Evolutionary conservation across 2,888 invertebrate species (phyloP), one percentile per base, ranked within the genome.

Genomic region (Diarsia mendica): DNA sequence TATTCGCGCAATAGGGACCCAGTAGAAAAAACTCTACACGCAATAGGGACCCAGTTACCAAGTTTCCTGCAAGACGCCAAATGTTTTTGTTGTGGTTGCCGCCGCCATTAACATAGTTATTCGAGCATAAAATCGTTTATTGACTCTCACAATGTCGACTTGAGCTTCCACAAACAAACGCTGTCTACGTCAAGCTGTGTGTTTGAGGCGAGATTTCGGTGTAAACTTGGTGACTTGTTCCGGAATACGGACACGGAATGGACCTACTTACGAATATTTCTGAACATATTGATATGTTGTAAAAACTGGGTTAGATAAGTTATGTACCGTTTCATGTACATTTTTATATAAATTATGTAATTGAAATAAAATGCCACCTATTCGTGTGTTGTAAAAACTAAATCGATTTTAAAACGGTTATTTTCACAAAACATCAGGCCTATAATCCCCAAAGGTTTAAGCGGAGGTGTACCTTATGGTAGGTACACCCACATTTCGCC

Each of bases 101-200:
- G 78, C 84, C 85, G 85, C 89, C 87, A 95, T 95, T 95, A 94
- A 86, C 94, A 95, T 94, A 94, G 92, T 94, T 93, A 93, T 93
- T 94, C 92, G 89, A 90, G 92, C 94, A 91, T 94, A 89, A 93
- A 94, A 94, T 92, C 90, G 91, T 92, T 93, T 93, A 92, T 93
- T 93, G 92, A 93, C 92, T 91, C 87, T 88, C 84, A 88, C 82
- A 88, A 88, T 89, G 87, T 88, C 87, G 85, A 87, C 83, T 87
- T 83, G 87, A 86, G 87, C 87, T 88, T 88, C 86, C 84, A 86
- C 86, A 90, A 89, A 89, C 83, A 88, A 84, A 83, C 85, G 72
- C 67, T 79, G 77, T 74, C 77, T 79, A 51, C 78, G 66, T 67
- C 80, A 75, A 86, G 79, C 72, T 77, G 58, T 72, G 83, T 66